A percentile compares a stretch with the other conserved stretches of the same genome.
phyloP scores from a whole-genome alignment of 1,140 invertebrate genomes.

The Lamellibrachia luymesi region DNA sequence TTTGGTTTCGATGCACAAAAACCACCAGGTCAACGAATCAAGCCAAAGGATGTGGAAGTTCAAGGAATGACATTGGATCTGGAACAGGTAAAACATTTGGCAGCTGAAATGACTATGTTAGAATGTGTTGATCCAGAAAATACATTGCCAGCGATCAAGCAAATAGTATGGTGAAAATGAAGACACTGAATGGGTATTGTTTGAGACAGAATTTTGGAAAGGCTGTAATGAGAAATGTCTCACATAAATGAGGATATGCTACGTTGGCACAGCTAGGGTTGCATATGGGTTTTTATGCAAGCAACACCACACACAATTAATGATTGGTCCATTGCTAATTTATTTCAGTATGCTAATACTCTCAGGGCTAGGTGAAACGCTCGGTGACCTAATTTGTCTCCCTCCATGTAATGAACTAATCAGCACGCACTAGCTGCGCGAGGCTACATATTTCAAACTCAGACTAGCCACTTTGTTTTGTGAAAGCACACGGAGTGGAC shows the following conservation, averaged over 20 bases:
- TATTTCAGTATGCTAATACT: too few relatives aligned
- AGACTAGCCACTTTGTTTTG: too few relatives aligned
- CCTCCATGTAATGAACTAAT: too few relatives aligned
- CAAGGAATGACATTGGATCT: constrained; percentile 78
- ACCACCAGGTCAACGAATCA: constrained; percentile 70
- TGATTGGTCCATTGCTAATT: too few relatives aligned
- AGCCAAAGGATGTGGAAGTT: constrained; percentile 72
- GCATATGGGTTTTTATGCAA: too few relatives aligned
- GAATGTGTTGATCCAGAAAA: not conserved
- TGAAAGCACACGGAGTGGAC: too few relatives aligned
- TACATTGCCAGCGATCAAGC: not conserved
- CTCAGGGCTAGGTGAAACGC: too few relatives aligned
- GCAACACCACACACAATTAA: too few relatives aligned
- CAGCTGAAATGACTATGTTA: not conserved
- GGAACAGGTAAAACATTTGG: constrained; percentile 59
- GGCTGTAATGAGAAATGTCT: not conserved
- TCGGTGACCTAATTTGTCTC: too few relatives aligned
- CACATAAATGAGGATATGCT: not conserved
- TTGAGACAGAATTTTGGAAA: not conserved
- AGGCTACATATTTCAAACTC: too few relatives aligned
- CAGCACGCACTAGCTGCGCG: too few relatives aligned
- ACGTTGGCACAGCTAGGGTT: too few relatives aligned
- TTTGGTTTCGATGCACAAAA: constrained; percentile 81
- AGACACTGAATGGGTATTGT: not conserved
- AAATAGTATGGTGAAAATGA: not conserved